These are phyloP conservation scores for Phrynocephalus guinanensis DNA, from an alignment of 2,797 vertebrate genomes.

Conservation along the genomic window DNA sequence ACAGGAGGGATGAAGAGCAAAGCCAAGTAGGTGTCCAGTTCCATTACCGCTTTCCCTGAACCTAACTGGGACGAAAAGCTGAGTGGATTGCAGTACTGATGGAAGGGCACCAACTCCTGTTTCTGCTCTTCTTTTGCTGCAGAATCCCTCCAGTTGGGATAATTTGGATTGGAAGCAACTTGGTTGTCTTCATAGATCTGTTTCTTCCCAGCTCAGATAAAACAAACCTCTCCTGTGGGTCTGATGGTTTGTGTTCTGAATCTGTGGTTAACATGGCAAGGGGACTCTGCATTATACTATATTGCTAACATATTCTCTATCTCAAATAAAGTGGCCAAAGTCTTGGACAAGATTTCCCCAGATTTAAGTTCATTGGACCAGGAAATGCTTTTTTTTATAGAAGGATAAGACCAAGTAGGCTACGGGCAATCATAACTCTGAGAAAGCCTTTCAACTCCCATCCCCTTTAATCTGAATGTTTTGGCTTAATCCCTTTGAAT, in stretches of 20 bases:
- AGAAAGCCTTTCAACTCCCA: not conserved
- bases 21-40: constrained; percentile 51
- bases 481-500: not conserved
- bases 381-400: constrained; percentile 31
- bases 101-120: constrained; percentile 75
- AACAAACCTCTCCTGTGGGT: constrained; percentile 76
- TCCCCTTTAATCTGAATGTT: not conserved
- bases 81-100: constrained; percentile 61
- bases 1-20: constrained; percentile 60
- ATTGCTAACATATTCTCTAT: constrained; percentile 73
- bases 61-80: constrained; percentile 58
- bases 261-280: constrained; percentile 71
- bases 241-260: constrained; percentile 72
- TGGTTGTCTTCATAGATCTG: constrained; percentile 75
- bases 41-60: constrained; percentile 61
- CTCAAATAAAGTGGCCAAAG: constrained; percentile 59
- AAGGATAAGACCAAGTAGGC: constrained; percentile 52
- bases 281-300: constrained; percentile 65
- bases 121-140: constrained; percentile 75
- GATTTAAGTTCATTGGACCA: constrained; percentile 49
- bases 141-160: constrained; percentile 74
- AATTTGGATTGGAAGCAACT: constrained; percentile 74
- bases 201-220: constrained; percentile 74
- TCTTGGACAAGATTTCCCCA: constrained; percentile 61
- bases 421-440: not conserved